phyloP scores from a whole-genome alignment of 2,888 invertebrate species.

The Eristalinus aeneus region DNA sequence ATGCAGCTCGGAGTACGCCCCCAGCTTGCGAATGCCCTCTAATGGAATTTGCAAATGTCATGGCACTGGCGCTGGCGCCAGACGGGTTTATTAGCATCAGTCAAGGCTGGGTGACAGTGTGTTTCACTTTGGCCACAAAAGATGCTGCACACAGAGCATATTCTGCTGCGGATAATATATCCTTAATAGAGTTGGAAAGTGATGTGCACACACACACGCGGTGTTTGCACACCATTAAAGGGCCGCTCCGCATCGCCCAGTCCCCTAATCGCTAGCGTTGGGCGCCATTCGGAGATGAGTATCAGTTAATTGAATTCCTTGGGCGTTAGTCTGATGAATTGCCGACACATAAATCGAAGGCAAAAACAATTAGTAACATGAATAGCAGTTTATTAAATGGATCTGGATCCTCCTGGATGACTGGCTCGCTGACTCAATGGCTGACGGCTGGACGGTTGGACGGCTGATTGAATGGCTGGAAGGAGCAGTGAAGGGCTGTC shows the following conservation, averaged over 20 bases:
- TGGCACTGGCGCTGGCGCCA: slow-evolving; percentile 71
- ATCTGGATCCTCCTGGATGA: slow-evolving; percentile 18
- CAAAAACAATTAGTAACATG: slow-evolving; percentile 65
- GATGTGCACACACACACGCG: slow-evolving; percentile 17
- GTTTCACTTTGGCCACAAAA: slow-evolving; percentile 47
- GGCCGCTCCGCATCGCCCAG: background rate
- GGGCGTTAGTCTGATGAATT: slow-evolving; percentile 68
- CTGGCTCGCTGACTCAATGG: background rate
- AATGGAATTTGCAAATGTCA: slow-evolving; percentile 71
- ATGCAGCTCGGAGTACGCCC: slow-evolving; percentile 36
- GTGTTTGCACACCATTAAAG: slow-evolving; percentile 48
- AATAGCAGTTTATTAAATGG: slow-evolving; percentile 36
- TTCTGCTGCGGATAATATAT: slow-evolving; percentile 55
- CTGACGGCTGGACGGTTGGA: background rate
- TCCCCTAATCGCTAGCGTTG: slow-evolving; percentile 10
- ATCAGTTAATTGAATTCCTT: slow-evolving; percentile 70
- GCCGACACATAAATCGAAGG: slow-evolving; percentile 44
- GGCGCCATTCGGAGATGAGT: slow-evolving; percentile 64
- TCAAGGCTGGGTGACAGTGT: slow-evolving; percentile 71
- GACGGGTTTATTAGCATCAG: slow-evolving; percentile 79
- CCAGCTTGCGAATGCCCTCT: slow-evolving; percentile 41
- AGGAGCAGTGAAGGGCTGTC: background rate
- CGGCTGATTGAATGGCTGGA: background rate
- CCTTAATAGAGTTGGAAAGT: slow-evolving; percentile 59
- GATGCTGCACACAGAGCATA: slow-evolving; percentile 48